Conservation (phyloP, 2,888 invertebrate genomes). For the Andricus curvator region DNA sequence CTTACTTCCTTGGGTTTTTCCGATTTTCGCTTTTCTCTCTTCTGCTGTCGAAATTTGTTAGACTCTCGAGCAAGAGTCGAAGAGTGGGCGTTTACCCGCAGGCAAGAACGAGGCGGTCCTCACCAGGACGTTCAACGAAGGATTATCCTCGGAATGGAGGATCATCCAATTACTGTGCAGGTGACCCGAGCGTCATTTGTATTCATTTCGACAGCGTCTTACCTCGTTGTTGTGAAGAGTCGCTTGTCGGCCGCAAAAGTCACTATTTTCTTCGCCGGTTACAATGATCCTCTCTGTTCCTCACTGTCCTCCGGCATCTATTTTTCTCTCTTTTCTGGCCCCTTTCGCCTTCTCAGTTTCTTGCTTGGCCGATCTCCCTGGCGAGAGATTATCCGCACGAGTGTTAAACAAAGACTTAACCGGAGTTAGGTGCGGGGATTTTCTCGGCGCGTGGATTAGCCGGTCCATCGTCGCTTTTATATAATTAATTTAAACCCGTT, state of each 20-base stretch:
- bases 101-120: conserved; percentile 55
- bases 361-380: conserved; percentile 47
- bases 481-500: conserved; percentile 60
- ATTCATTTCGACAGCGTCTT: conserved; percentile 66
- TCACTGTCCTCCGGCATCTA: conserved; percentile 39
- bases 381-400: conserved; percentile 64
- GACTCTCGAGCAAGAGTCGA: conserved; percentile 47
- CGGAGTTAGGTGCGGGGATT: conserved; percentile 53
- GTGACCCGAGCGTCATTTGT: conserved; percentile 72
- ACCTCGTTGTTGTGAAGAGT: conserved; percentile 52
- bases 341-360: conserved; percentile 30
- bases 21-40: conserved; percentile 1
- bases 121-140: conserved; percentile 62
- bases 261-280: conserved; percentile 20
- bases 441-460: conserved; percentile 58
- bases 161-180: conserved; percentile 73
- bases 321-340: conserved; percentile 25
- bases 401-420: conserved; percentile 70
- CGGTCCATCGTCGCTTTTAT: conserved; percentile 47
- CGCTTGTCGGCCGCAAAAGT: conserved; percentile 35
- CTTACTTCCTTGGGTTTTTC: conserved; percentile 10
- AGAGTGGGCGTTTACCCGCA: conserved; percentile 61
- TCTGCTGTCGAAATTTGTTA: conserved; percentile 56
- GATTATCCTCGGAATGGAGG: conserved; percentile 71
- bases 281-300: conserved; percentile 16